Evolutionary conservation across 2,888 invertebrate species (phyloP), one percentile per base, ranked within the genome.

Genomic region (Heliconius sara): DNA sequence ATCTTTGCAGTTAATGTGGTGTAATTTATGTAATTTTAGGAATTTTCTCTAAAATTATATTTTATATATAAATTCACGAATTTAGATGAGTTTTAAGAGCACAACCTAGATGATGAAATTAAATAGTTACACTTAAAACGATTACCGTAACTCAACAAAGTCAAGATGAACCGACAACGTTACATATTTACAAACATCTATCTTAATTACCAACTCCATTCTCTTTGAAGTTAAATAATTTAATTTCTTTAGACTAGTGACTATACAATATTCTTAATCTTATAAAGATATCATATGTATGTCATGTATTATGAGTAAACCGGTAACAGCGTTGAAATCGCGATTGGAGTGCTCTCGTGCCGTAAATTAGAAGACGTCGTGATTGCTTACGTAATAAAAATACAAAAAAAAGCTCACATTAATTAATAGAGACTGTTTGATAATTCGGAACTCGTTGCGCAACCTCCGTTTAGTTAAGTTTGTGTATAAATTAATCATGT

Each of bases 401-500:
- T 22, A 60, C 52, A 12, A n/a, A n/a, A 60, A 60, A 72, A 81
- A 77, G 79, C 75, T 80, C 16, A 79, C 52, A 76, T 74, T 83
- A 83, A 83, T 83, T 80, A 81, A 80, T 77, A 78, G 76, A 72
- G 80, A 83, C 82, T 57, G 71, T 75, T 77, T 70, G 77, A 77
- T 80, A 79, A 80, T 81, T 80, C 81, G 79, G 80, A 81, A 78
- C 81, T 63, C 3, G 67, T 84, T 84, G 70, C 79, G 78, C 77
- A 82, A 84, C 47, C 80, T 77, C 76, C 81, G 78, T 83, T 82
- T 82, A 80, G 77, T 77, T 71, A 79, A 80, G 79, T 79, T 80
- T 76, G 67, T 65, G 70, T 80, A 77, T 84, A 80, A 82, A 80
- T 84, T 84, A 83, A 80, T 80, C 80, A 83, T 66, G 82, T 81